Evolutionary conservation across 2,888 invertebrate genomes (phyloP), one percentile per base, ranked within the genome.

Genomic region (Dryadula phaetusa): DNA sequence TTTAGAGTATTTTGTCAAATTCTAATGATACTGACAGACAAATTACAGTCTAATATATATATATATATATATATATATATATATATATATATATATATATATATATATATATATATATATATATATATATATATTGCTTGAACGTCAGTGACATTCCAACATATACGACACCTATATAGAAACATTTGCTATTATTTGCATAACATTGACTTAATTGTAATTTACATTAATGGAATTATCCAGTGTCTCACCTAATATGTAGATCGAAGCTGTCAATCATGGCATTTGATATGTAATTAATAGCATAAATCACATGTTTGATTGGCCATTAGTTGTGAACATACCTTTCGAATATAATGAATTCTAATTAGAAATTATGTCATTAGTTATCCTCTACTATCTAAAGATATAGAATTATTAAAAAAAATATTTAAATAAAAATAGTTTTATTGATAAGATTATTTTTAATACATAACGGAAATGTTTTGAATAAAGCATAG

Each of bases 281-380:
- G 22, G 62, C 22, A 54, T 52, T 63, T 63, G 53, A 69, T 69
- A 63, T 66, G 40, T 66, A 66, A 66, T 69, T 69, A 66, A 69
- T 69, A 37, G 47, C 63, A 69, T 63, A 63, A 63, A 47, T 63
- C 46, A 62, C 40, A 42, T 62, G 62, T 67, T 62, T 56, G 56
- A 67, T 67, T 63, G 49, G 20, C 40, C 63, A 69, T 69, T 69
- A 69, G 52, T 37, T 6, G 46, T 20, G 8, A 25, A 49, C 56
- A 58, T 49, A 58, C 22, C 56, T 56, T 25, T 49, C 18, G 49
- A 22, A 44, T 34, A 64, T 56, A 16, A 28, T 34, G 14, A 49
- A 47, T 58, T 58, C 47, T 58, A 64, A 64, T 56, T 58, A 54
- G 18, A 64, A 46, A 56, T 37, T 18, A 46, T 46, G 25, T 16